Evolutionary conservation across 2,113 vertebrate species (phyloP).

Genomic region (Thamnaconus septentrionalis): DNA sequence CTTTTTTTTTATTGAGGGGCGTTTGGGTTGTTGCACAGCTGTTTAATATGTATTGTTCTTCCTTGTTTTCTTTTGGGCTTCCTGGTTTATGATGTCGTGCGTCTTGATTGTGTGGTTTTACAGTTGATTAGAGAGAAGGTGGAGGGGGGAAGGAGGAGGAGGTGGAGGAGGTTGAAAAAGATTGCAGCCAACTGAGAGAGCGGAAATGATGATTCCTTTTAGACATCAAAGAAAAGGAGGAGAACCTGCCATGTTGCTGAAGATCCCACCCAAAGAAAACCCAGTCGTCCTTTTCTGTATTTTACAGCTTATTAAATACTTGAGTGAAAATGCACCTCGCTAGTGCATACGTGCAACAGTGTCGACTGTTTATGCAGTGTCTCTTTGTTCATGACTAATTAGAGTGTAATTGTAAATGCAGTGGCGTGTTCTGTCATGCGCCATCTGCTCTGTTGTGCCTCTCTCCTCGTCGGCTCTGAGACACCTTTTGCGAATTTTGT

Average conservation of each 20-base stretch:
- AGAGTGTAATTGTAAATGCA: slow-evolving; percentile 8
- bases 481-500: slow-evolving; percentile 35
- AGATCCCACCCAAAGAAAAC: neutral
- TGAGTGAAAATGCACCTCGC: neutral
- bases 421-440: slow-evolving; percentile 19
- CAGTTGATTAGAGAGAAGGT: slow-evolving; percentile 27
- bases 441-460: slow-evolving; percentile 14
- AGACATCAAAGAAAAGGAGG: no score
- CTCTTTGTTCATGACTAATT: neutral
- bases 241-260: slow-evolving; percentile 7
- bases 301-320: neutral
- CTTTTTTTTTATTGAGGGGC: slow-evolving; percentile 35
- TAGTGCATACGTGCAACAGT: no score
- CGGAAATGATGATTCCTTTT: neutral
- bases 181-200: slow-evolving; percentile 8
- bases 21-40: slow-evolving; percentile 22
- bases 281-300: no score
- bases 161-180: slow-evolving; percentile 28
- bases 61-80: slow-evolving; percentile 33
- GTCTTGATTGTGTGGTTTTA: slow-evolving; percentile 6
- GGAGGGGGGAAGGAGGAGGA: neutral
- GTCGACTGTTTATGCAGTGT: neutral
- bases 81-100: slow-evolving; percentile 28
- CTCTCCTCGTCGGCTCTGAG: slow-evolving; percentile 33
- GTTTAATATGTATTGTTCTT: slow-evolving; percentile 25